Conservation (phyloP, 2,888 invertebrate species). For the Athetis lepigone region DNA sequence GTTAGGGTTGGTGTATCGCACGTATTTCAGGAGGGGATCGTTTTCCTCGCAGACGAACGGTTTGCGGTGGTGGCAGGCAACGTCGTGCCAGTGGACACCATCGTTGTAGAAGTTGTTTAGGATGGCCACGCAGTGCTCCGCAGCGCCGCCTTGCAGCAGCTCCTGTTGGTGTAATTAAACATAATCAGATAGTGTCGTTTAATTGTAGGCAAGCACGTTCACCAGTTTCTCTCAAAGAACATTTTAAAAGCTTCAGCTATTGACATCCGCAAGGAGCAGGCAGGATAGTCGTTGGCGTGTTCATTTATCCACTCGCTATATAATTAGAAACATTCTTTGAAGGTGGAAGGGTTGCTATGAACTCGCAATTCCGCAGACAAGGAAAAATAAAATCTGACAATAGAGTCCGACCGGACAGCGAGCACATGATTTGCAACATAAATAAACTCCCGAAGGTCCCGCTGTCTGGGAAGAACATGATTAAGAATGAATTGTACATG, state of each 20-base stretch:
- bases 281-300: too few relatives aligned
- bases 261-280: not conserved
- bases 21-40: constrained; percentile 96
- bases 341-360: not conserved
- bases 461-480: constrained; percentile 26
- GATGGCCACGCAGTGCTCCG: constrained; percentile 96
- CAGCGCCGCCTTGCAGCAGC: constrained; percentile 94
- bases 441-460: constrained; percentile 24
- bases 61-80: constrained; percentile 97
- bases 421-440: not conserved
- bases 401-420: not conserved
- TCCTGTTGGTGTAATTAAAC: constrained; percentile 84
- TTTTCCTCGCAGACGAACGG: constrained; percentile 97
- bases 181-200: not conserved
- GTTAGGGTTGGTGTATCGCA: constrained; percentile 95
- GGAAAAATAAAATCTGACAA: not conserved
- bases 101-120: constrained; percentile 97
- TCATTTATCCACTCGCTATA: not conserved
- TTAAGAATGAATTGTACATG: constrained; percentile 50
- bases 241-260: not conserved
- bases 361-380: not conserved
- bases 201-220: not conserved
- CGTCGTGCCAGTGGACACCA: constrained; percentile 97
- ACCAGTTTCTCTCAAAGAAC: not conserved
- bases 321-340: not conserved